Evolutionary conservation across 1,140 invertebrate genomes (phyloP), one percentile per base, ranked within the genome.

Genomic region (Cheumatopsyche charites): DNA sequence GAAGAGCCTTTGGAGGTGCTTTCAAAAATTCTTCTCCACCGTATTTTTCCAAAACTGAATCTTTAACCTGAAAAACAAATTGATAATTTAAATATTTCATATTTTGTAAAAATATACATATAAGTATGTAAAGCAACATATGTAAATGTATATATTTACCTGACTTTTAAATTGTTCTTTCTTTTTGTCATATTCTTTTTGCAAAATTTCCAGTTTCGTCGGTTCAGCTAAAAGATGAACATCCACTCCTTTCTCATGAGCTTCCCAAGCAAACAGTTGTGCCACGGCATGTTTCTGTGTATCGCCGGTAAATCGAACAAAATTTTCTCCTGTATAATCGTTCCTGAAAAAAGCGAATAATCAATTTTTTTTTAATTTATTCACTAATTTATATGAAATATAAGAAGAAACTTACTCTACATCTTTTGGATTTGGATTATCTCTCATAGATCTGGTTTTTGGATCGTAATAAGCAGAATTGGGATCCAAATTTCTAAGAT

Each of bases 391-490:
- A 12, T 11, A 15, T 61, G 55, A 61, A 61, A 23, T 55, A 72
- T 0, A 74, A n/a, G n/a, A n/a, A n/a, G n/a, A 58, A 43, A 86
- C 87, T 86, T 81, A 92, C 87, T 94, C 92, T 75, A 88, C 84
- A 1, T 89, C 88, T 23, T 86, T 87, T 4, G 91, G 89, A 79
- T 95, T 94, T 4, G 98, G 98, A 87, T 99, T 98, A 78, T 98
- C 97, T 70, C 98, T 89, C 98, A 99, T 99, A 0, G 97, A 95
- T 70, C 98, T 86, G 0, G 97, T 98, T 85, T 99, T 99, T 0
- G 97, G 97, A 85, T 99, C 98, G 84, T 99, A 99, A 82, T 98
- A 98, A 0, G 98, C 97, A 0, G 97, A 98, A 80, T 97, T 97
- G 0, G 93, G 91, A 85, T 99, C 96, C 72, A 99, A 87, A 84